Evolutionary conservation across 2,113 vertebrate genomes (phyloP), one percentile per base, ranked within the genome.

Genomic region (Percina caprodes): DNA sequence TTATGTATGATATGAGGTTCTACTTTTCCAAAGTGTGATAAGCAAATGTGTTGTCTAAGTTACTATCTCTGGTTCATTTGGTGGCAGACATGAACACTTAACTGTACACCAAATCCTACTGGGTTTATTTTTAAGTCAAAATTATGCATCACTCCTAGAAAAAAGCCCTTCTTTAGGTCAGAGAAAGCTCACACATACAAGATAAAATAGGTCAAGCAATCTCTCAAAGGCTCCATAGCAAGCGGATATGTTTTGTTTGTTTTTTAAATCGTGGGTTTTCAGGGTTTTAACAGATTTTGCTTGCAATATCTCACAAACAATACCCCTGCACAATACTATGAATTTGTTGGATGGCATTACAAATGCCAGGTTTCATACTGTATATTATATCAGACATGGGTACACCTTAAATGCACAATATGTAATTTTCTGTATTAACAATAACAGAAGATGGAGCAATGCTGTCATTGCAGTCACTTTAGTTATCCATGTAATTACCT

Each of bases 211-310:
- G 39, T 58, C 45, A 24, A 21, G 24, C 69, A 71, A 79, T 67
- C 77, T 74, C n/a, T 74, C 39, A 74, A 46, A 69, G 54, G 51
- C 48, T 69, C 52, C 15, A 79, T 24, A 69, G 74, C 6, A 30
- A 67, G 69, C 56, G 68, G 18, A 83, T 52, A 24, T 42, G 14
- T 55, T 77, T 70, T 85, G n/a, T n/a, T n/a, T n/a, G n/a, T 72
- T 87, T 87, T 69, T 72, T 42, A 76, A 78, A 74, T 18, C 12
- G 10, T 15, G 39, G 26, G 39, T 75, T n/a, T n/a, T n/a, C n/a
- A n/a, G n/a, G n/a, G n/a, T n/a, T 81, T 74, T 33, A 45, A 72
- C 5, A 4, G 46, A 77, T 51, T 48, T 55, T 77, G 35, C 77
- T 39, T 39, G n/a, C 5, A 73, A 24, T 24, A 55, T 71, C 12